Evolutionary conservation across 2,888 invertebrate species (phyloP).

Genomic region (Lepidochitona cinerea): DNA sequence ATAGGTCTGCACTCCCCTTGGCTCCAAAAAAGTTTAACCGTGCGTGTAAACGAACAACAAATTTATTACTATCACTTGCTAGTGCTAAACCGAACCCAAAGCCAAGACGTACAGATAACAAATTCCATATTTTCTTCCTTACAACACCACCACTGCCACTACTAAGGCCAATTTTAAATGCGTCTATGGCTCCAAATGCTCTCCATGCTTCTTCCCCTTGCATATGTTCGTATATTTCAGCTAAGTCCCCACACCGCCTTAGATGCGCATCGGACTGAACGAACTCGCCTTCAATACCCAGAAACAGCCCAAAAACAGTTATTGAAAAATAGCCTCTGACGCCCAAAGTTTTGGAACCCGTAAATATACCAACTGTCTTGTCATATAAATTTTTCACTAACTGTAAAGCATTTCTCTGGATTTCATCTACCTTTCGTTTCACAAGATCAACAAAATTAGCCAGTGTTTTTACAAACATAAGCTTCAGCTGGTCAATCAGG

Average conservation of each 20-base stretch:
- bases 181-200: background rate
- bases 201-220: background rate
- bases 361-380: background rate
- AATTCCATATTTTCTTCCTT: background rate
- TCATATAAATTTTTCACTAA: background rate
- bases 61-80: constrained; percentile 2
- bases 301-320: background rate
- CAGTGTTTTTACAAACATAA: background rate
- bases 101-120: background rate
- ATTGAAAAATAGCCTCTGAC: background rate
- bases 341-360: background rate
- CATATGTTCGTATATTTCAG: background rate
- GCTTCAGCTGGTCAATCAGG: background rate
- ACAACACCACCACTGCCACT: background rate
- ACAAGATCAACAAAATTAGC: background rate
- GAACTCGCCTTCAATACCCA: background rate
- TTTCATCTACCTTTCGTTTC: background rate
- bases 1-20: background rate
- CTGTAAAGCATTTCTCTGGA: background rate
- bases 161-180: background rate
- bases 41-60: background rate
- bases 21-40: background rate
- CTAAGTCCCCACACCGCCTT: background rate
- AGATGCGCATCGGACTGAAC: constrained; percentile 1
- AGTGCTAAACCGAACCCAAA: background rate